Conservation (phyloP, 2,113 vertebrate species). For the Dasyprocta punctata region DNA sequence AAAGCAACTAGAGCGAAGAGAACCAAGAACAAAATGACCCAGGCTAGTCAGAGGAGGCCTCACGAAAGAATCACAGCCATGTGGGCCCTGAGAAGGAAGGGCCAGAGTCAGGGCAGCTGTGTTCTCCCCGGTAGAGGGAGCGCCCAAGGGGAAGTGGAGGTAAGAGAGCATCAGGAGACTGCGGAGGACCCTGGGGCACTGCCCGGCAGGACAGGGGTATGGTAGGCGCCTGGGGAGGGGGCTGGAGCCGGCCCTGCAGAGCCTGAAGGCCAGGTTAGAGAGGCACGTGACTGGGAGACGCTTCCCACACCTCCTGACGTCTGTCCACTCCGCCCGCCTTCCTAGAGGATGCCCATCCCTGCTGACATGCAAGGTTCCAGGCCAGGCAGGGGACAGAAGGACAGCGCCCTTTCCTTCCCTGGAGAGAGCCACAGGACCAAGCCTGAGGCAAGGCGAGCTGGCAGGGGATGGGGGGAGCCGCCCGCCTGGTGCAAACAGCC, state of each 20-base stretch:
- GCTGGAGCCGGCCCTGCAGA: background rate
- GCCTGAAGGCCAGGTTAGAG: background rate
- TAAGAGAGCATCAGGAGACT: background rate
- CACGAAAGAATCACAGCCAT: no score
- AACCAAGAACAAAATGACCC: no score
- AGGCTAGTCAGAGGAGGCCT: no score
- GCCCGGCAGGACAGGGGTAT: background rate
- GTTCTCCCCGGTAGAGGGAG: background rate
- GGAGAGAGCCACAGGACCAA: background rate
- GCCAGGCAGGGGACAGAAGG: background rate
- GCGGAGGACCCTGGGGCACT: background rate
- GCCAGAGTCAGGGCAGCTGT: background rate
- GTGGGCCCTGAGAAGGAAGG: no score
- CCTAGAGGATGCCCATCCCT: background rate
- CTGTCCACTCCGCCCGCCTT: background rate
- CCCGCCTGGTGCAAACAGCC: background rate
- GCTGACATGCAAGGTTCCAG: no score
- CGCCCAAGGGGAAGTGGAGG: background rate
- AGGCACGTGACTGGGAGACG: background rate
- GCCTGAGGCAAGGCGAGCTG: background rate
- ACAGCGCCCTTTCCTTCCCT: background rate
- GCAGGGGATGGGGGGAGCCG: background rate
- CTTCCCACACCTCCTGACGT: background rate
- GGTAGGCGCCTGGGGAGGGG: background rate
- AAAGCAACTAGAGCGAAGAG: no score